Percentiles rank a stretch among this genome's conserved stretches.
Evolutionary conservation across 2,113 vertebrate species (phyloP).

Genomic region (Nestor notabilis): DNA sequence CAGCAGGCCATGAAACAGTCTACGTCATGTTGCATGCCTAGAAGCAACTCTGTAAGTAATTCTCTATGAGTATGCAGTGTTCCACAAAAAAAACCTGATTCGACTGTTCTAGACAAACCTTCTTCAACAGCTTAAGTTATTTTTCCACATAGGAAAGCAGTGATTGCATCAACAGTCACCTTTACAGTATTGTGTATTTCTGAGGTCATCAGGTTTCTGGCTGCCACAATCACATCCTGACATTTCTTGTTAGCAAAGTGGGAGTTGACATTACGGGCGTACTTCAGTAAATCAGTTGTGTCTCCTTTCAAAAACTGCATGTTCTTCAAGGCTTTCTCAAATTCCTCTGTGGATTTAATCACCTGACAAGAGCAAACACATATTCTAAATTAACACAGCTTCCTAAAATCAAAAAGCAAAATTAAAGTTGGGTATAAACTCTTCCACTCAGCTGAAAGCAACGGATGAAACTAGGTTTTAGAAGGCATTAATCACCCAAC

Average conservation of each 20-base stretch:
- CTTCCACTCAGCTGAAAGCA: background rate
- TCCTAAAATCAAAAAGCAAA: background rate
- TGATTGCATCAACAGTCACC: conserved; percentile 60
- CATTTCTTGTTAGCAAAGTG: conserved; percentile 98
- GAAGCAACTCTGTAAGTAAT: background rate
- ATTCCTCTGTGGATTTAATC: conserved; percentile 90
- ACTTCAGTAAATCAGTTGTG: conserved; percentile 88
- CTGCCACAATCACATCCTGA: conserved; percentile 91
- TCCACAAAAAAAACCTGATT: background rate
- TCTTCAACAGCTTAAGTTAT: background rate
- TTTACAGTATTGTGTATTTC: conserved; percentile 96
- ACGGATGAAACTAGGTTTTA: background rate
- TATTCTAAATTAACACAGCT: rapidly evolving
- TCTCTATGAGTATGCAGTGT: background rate
- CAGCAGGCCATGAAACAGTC: background rate
- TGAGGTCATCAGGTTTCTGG: conserved; percentile 93
- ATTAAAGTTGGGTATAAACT: background rate
- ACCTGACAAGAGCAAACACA: conserved; percentile 76
- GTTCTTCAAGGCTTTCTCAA: conserved; percentile 87
- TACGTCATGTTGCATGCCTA: rapidly evolving
- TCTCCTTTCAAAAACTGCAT: conserved; percentile 86
- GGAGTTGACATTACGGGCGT: conserved; percentile 89
- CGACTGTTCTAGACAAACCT: background rate
- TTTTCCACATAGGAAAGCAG: background rate
- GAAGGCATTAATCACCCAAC: background rate